Base-by-base conservation (phyloP, 2,888 invertebrate species). In the Furcula furcula region DNA sequence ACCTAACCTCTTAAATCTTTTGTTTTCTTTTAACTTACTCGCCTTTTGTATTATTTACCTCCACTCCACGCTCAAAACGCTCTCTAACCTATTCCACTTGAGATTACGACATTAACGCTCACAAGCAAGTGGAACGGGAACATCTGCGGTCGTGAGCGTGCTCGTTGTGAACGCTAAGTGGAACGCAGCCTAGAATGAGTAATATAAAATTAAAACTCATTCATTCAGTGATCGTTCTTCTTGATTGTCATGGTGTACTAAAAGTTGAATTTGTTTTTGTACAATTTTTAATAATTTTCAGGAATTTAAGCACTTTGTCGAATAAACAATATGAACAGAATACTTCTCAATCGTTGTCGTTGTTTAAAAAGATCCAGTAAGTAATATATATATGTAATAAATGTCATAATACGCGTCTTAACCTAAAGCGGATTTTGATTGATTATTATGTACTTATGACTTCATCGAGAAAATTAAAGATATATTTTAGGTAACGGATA, bases 191-290 rank as follows among this genome's bases (percentile, higher is more conserved):
- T n/a, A n/a, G n/a, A n/a, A n/a, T n/a, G n/a, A n/a, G n/a, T n/a
- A n/a, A n/a, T n/a, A n/a, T n/a, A n/a, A n/a, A n/a, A n/a, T n/a
- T n/a, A n/a, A n/a, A n/a, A n/a, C n/a, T n/a, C n/a, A 16, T 16
- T 10, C n/a, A 6, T 26, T 26, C 13, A 32, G 16, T 47, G 47
- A 36, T 41, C 21, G 4, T 11, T 55, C 46, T 45, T 45, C 52
- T 55, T 53, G 65, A 71, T 64, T 81, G 56, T 86, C 82, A 85
- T 82, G 80, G 82, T 82, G 74, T 78, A 54, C 11, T 73, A 76
- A 68, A 78, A 78, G 80, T 81, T 81, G 78, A 85, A 68, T 81
- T 85, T 85, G 83, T 84, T 87, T 81, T 82, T 78, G 64, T 74
- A 68, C 61, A 54, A 73, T 66, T 77, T 74, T 77, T 71, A 59